Base-by-base conservation (phyloP, 2,888 invertebrate species). In the Trissolcus japonicus region DNA sequence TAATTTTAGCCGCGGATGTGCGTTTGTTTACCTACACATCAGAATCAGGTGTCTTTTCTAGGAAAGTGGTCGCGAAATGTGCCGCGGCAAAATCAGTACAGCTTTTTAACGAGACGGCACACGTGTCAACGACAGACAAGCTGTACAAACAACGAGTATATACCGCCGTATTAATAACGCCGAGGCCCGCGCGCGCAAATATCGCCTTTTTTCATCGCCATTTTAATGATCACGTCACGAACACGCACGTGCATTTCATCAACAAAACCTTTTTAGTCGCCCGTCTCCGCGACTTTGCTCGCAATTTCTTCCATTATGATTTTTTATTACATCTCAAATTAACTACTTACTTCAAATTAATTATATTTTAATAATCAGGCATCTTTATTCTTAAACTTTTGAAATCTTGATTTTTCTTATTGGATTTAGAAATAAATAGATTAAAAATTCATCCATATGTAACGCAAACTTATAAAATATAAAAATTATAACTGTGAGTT, bases 111-210 rank as follows among this genome's bases (percentile, higher is more conserved):
- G 66, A 71, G 57, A 71, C 66, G 59, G 56, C 60, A 71, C 76
- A 76, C 76, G 76, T 76, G 76, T 76, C 76, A 72, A 72, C 76
- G 67, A 57, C 76, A 76, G 76, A 63, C 77, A 72, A 73, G 77
- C 77, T 72, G 67, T 66, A 19, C 67, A 77, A 77, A 72, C 63
- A 67, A 61, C 61, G 55, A 56, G 66, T 61, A 11, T 35, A 35
- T 35, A 50, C n/a, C 66, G 14, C 29, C 65, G 59, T 67, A 75
- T 59, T 76, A 69, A 75, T 71, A 71, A 62, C 62, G 61, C 14
- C 53, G 29, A 43, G 54, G n/a, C n/a, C n/a, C 60, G 60, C 35
- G 35, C 35, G 41, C 67, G 62, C 62, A 72, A 77, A 77, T 77
- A 73, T 72, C 56, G 35, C 51, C 43, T 75, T 68, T 68, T 75